phyloP scores from a whole-genome alignment of 1,140 invertebrate species.

The Achroia grisella region DNA sequence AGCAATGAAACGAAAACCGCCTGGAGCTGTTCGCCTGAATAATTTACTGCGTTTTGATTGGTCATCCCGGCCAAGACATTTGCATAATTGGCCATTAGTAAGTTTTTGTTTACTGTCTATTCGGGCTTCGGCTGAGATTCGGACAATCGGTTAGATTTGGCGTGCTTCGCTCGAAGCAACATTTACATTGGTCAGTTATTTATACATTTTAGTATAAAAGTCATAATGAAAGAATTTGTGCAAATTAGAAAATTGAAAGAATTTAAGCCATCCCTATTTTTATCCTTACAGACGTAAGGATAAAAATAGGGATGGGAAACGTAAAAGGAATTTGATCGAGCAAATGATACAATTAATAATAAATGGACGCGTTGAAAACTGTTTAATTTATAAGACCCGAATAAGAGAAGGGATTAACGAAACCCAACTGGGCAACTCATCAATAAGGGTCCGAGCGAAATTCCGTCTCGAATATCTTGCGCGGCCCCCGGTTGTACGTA shows the following conservation, averaged over 20 bases:
- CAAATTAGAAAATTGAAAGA: no score
- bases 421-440: slow-evolving; percentile 36
- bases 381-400: slow-evolving; percentile 3
- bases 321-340: neutral
- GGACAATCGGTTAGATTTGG: slow-evolving; percentile 10
- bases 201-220: slow-evolving; percentile 15
- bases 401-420: slow-evolving; percentile 14
- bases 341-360: no score
- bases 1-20: slow-evolving; percentile 7
- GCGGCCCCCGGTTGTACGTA: slow-evolving; percentile 58
- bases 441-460: slow-evolving; percentile 66
- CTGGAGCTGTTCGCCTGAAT: slow-evolving; percentile 37
- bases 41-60: slow-evolving; percentile 63
- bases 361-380: neutral
- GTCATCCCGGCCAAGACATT: slow-evolving; percentile 39
- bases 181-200: slow-evolving; percentile 3
- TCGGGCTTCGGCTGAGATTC: no score
- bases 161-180: slow-evolving; percentile 14
- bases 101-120: slow-evolving; percentile 49
- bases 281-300: neutral
- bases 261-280: no score
- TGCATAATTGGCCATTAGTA: slow-evolving; percentile 62
- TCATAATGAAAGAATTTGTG: no score
- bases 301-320: neutral
- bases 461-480: slow-evolving; percentile 66